Base-by-base conservation (phyloP, 2,888 invertebrate species). In the Zygaena filipendulae region DNA sequence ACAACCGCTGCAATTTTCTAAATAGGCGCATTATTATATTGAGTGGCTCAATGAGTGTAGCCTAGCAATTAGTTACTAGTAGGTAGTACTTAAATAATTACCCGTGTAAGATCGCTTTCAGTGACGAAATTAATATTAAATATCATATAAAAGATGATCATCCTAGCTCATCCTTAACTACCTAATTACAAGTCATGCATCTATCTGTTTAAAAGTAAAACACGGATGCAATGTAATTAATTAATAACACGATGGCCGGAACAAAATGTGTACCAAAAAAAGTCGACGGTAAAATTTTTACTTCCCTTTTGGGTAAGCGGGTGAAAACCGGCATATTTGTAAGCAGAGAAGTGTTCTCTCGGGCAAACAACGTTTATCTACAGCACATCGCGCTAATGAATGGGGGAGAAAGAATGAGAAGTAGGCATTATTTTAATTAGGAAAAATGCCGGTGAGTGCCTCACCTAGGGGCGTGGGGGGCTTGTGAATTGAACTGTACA, bases 391-490 rank as follows among this genome's bases (percentile, higher is more conserved):
- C 61, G 66, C 56, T 69, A 72, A 71, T 72, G 72, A 72, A 69
- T 68, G 54, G 69, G 66, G 70, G 67, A 59, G 49, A 41, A 66
- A 68, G 62, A 64, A 63, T 58, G 63, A 61, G 63, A 66, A 61
- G 59, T 57, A 68, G 59, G 67, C 71, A 75, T 75, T 75, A 74
- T 74, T 74, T 72, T 75, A 75, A 75, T 77, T 74, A 74, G 72
- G 70, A 70, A 72, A 74, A 71, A 69, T 61, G 52, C 49, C 49
- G 48, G 47, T 55, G 49, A 47, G 37, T 39, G 50, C 45, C 49
- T 47, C 54, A 52, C 55, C 56, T 54, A 52, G 55, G 54, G 52
- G 41, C 42, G 40, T 32, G 24, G 36, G 35, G 50, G 44, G 36
- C 37, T 29, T 28, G 29, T 32, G 31, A 30, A 31, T 29, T 14